A percentile compares a stretch with the other conserved stretches of the same genome.
Conservation (phyloP, 2,888 invertebrate genomes). For the Mythimna albipuncta region DNA sequence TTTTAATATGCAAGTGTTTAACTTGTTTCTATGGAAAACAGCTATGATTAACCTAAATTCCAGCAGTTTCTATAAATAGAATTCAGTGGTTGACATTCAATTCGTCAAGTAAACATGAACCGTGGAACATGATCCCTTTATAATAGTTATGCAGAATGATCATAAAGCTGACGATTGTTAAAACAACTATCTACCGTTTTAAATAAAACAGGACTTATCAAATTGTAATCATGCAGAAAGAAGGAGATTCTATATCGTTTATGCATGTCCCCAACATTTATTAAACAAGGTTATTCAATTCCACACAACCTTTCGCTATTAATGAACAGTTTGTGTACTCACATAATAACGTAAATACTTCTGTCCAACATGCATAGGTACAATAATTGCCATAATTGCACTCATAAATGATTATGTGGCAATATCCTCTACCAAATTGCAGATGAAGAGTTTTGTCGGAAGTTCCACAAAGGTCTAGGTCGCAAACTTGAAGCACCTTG, state of each 20-base stretch:
- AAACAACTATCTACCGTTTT: conserved; percentile 25
- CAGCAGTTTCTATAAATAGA: not conserved
- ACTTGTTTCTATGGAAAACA: conserved; percentile 31
- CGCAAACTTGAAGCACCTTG: conserved; percentile 36
- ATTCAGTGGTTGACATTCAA: conserved; percentile 19
- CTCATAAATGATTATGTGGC: conserved; percentile 37
- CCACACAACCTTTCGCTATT: not conserved
- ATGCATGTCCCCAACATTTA: not conserved
- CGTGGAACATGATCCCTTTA: conserved; percentile 3
- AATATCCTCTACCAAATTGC: conserved; percentile 45
- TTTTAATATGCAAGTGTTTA: conserved; percentile 5
- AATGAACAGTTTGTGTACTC: conserved; percentile 10
- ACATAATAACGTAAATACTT: conserved; percentile 11
- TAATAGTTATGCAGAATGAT: not conserved
- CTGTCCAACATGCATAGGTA: conserved; percentile 3
- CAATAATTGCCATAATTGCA: conserved; percentile 37
- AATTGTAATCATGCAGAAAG: conserved; percentile 27
- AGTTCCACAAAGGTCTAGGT: conserved; percentile 56
- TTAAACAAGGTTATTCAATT: conserved; percentile 35
- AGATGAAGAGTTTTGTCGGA: conserved; percentile 42
- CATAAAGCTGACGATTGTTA: conserved; percentile 1
- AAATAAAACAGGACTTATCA: conserved; percentile 30
- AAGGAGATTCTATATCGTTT: not conserved
- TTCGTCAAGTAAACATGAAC: conserved; percentile 2
- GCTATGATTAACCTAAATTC: conserved; percentile 41